Percentiles rank a stretch among this genome's conserved stretches.
Evolutionary conservation across 2,888 invertebrate genomes (phyloP).

Genomic region (Xylophagus ater): DNA sequence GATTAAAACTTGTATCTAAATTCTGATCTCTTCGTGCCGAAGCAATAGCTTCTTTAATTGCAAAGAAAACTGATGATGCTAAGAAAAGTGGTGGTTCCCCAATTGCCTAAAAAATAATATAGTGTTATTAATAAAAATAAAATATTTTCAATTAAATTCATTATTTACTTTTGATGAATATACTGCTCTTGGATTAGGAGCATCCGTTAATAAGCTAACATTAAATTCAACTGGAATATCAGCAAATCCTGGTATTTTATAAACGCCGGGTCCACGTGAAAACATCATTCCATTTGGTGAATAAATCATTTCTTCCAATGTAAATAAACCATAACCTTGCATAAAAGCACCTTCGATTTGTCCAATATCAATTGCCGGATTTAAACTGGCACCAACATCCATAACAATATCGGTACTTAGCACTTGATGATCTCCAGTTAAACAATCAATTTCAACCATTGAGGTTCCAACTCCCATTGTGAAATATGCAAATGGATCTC

Average conservation of each 20-base stretch:
- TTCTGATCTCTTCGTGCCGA: constrained; percentile 66
- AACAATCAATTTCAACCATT: constrained; percentile 86
- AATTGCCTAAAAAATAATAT: constrained; percentile 66
- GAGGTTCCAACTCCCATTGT: constrained; percentile 78
- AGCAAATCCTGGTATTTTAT: constrained; percentile 86
- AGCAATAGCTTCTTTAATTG: constrained; percentile 76
- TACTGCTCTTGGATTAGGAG: constrained; percentile 80
- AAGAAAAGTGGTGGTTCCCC: constrained; percentile 93
- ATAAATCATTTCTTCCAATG: constrained; percentile 79
- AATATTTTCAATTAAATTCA: too few species aligned
- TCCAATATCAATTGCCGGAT: constrained; percentile 94
- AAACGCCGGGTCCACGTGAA: constrained; percentile 84
- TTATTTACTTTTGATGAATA: constrained; percentile 81
- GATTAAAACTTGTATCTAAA: constrained; percentile 45
- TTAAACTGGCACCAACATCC: constrained; percentile 91
- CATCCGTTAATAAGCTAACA: constrained; percentile 82
- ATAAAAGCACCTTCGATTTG: constrained; percentile 93
- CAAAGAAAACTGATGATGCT: constrained; percentile 78
- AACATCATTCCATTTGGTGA: constrained; percentile 71
- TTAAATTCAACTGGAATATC: constrained; percentile 89
- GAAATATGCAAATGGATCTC: constrained; percentile 70
- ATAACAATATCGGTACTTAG: constrained; percentile 87
- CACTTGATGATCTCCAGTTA: constrained; percentile 88
- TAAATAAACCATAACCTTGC: constrained; percentile 88
- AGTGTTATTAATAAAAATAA: too few species aligned